Percentiles rank a stretch among this genome's conserved stretches.
Evolutionary conservation across 2,797 vertebrate species (phyloP).

Genomic region (Enteromius unitaeniatus): DNA sequence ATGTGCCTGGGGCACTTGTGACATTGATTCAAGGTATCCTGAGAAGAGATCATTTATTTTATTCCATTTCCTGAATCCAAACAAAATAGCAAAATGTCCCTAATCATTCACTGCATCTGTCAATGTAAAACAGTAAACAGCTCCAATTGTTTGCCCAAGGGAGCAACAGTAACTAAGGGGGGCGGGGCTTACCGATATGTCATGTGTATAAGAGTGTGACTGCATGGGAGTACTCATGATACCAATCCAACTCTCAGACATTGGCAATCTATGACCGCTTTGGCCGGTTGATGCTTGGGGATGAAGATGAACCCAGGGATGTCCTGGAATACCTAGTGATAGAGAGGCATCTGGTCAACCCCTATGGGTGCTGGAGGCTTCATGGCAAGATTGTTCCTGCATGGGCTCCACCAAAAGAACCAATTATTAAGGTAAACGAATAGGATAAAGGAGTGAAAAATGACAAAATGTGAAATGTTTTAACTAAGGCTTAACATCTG

Average conservation of each 20-base stretch:
- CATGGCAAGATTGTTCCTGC: constrained; percentile 91
- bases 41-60: too few species aligned
- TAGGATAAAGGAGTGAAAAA: neutral
- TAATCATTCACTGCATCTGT: too few species aligned
- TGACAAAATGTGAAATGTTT: neutral
- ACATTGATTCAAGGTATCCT: too few species aligned
- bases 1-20: too few species aligned
- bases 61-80: too few species aligned
- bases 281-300: constrained; percentile 89
- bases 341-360: constrained; percentile 89
- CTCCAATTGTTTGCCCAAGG: too few species aligned
- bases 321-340: constrained; percentile 93
- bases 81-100: too few species aligned
- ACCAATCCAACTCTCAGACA: constrained; percentile 70
- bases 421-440: constrained; percentile 84
- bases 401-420: constrained; percentile 93
- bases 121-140: too few species aligned
- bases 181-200: too few species aligned
- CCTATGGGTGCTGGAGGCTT: constrained; percentile 88
- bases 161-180: too few species aligned
- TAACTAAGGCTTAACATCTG: neutral
- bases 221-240: neutral
- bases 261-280: constrained; percentile 94
- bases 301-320: constrained; percentile 86
- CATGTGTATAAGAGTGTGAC: neutral